Evolutionary conservation across 2,888 invertebrate genomes (phyloP).

Genomic region (Ecdyonurus torrentis): DNA sequence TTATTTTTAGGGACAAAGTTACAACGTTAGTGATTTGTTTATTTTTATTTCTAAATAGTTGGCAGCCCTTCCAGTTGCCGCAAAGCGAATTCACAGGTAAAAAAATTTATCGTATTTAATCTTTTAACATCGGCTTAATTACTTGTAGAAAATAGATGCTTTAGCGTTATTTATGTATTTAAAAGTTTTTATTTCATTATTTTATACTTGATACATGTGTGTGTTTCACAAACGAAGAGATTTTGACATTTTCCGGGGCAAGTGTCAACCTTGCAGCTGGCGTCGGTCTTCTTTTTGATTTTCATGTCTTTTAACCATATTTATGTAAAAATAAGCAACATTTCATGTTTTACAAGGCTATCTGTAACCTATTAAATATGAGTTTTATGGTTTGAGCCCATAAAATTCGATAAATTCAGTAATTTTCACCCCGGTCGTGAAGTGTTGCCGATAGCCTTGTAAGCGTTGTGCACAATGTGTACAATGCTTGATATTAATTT

Average conservation of each 20-base stretch:
- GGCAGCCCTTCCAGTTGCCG: slow-evolving; percentile 2
- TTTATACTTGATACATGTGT: not conserved
- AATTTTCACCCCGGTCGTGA: no score
- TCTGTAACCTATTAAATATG: no score
- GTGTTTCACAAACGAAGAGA: not conserved
- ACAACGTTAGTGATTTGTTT: not conserved
- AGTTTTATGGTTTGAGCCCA: no score
- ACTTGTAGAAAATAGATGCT: not conserved
- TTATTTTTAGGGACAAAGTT: not conserved
- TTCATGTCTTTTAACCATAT: no score
- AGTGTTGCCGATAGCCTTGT: no score
- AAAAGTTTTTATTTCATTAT: not conserved
- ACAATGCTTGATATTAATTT: no score
- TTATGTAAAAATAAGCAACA: no score
- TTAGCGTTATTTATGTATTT: not conserved
- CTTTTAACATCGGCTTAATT: not conserved
- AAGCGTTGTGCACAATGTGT: no score
- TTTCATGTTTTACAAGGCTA: no score
- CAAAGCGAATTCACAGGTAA: slow-evolving; percentile 1
- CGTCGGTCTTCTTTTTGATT: no score
- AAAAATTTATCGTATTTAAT: not conserved
- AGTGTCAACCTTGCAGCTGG: not conserved
- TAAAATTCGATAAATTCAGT: no score
- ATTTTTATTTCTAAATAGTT: not conserved
- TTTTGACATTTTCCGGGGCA: not conserved